Evolutionary conservation across 2,797 vertebrate genomes (phyloP).

Genomic region (Smutsia gigantea): DNA sequence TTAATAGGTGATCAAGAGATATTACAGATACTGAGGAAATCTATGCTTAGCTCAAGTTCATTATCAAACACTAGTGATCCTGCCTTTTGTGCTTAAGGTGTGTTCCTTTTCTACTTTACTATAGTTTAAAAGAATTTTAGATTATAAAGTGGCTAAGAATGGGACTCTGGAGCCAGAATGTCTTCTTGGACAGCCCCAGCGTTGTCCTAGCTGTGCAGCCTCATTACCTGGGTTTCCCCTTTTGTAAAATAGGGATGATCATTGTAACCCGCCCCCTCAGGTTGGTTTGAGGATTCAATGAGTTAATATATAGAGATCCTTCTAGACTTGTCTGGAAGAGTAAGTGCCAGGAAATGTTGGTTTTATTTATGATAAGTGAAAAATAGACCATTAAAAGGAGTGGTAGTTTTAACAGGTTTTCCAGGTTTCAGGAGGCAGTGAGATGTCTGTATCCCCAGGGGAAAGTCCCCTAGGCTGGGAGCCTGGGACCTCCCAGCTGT

Average conservation of each 20-base stretch:
- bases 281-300: background rate
- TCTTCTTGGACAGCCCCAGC: background rate
- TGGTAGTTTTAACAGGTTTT: background rate
- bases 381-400: background rate
- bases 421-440: background rate
- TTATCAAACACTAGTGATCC: background rate
- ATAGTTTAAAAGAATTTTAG: conserved; percentile 47
- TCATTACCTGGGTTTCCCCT: background rate
- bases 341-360: background rate
- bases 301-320: background rate
- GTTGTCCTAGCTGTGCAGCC: background rate
- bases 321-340: background rate
- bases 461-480: background rate
- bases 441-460: background rate
- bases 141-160: background rate
- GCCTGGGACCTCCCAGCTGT: background rate
- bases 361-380: background rate
- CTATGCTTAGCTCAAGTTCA: background rate
- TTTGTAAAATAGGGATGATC: background rate
- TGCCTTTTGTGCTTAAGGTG: background rate
- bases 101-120: background rate
- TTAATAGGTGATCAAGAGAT: background rate
- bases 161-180: background rate
- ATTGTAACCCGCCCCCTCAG: background rate
- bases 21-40: background rate